A percentile compares a stretch with the other conserved stretches of the same genome.
Conservation (phyloP, 2,888 invertebrate species). For the Tachina grossa region DNA sequence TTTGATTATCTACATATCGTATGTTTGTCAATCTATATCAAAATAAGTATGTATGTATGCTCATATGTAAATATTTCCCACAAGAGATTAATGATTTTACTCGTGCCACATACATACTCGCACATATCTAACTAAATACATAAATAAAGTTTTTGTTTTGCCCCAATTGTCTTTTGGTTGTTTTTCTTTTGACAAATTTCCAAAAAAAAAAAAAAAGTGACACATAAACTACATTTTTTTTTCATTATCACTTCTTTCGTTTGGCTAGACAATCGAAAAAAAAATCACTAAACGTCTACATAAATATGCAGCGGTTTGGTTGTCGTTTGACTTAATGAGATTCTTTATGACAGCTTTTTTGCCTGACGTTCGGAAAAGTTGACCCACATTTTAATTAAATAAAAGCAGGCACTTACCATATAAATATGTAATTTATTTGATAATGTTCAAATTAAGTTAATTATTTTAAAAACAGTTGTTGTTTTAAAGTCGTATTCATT, state of each 20-base stretch:
- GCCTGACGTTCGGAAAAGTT: neutral
- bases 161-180: neutral
- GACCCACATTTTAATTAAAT: conserved; percentile 22
- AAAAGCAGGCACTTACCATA: neutral
- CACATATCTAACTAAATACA: neutral
- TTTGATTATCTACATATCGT: too few species aligned
- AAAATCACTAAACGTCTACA: neutral
- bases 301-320: conserved; percentile 32
- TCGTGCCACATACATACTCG: neutral
- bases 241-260: neutral
- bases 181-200: conserved; percentile 48
- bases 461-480: neutral
- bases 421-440: too few species aligned
- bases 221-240: neutral
- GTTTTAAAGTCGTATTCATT: neutral
- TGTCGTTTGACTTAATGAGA: conserved; percentile 15
- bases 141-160: conserved; percentile 22
- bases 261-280: neutral
- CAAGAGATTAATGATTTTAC: conserved; percentile 28
- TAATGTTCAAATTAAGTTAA: too few species aligned
- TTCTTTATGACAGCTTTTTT: conserved; percentile 1
- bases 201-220: conserved; percentile 31
- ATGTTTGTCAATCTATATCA: too few species aligned
- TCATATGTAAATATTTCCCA: neutral
- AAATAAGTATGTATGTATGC: neutral